Conservation (phyloP, 2,888 invertebrate species). For the Drosophila meridionalis region DNA sequence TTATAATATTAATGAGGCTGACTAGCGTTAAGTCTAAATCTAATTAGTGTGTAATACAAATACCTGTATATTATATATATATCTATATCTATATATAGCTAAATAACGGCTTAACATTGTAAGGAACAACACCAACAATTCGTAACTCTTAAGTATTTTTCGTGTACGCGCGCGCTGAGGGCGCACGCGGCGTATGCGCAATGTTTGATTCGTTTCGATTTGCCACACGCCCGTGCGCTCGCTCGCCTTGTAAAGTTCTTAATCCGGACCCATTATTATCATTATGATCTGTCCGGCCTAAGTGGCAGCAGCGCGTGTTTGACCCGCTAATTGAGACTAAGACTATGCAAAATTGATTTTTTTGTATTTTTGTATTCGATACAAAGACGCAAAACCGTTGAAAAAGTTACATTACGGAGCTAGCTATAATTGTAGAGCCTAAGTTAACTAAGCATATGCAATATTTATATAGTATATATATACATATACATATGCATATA, state of each 20-base stretch:
- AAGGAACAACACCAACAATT: constrained; percentile 71
- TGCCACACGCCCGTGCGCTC: constrained; percentile 19
- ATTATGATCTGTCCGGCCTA: not conserved
- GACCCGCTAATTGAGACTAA: constrained; percentile 64
- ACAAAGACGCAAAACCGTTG: constrained; percentile 54
- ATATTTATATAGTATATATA: constrained; percentile 63
- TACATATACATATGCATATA: constrained; percentile 53
- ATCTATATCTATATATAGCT: constrained; percentile 25
- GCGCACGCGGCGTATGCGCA: constrained; percentile 54
- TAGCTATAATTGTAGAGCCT: constrained; percentile 50
- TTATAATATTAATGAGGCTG: constrained; percentile 80
- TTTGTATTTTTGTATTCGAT: constrained; percentile 81
- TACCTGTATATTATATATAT: constrained; percentile 36
- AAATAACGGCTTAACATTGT: constrained; percentile 47
- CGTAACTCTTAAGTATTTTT: constrained; percentile 60
- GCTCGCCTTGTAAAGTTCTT: constrained; percentile 38
- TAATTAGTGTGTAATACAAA: constrained; percentile 26
- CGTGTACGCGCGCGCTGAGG: constrained; percentile 44
- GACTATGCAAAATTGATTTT: constrained; percentile 72
- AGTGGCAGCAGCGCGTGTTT: constrained; percentile 43
- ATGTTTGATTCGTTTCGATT: constrained; percentile 8
- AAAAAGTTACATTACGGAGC: constrained; percentile 33
- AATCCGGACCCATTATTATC: constrained; percentile 3
- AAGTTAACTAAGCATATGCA: constrained; percentile 72
- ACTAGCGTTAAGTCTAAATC: constrained; percentile 70